Evolutionary conservation across 53 echinoderm and acorn worm species (phyloP).

Genomic region (Astropecten irregularis): DNA sequence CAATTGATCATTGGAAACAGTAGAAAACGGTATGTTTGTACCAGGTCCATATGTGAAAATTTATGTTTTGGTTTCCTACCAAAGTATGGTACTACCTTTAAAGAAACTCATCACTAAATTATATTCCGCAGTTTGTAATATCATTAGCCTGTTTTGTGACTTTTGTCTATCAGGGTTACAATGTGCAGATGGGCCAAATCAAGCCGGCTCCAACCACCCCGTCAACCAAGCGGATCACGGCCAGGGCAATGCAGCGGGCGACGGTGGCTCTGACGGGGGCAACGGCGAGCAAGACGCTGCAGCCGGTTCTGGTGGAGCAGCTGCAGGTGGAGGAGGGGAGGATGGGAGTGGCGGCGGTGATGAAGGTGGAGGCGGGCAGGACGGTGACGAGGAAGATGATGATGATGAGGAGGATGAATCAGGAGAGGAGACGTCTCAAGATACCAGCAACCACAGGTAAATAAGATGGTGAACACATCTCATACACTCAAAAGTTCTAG

Average conservation of each 20-base stretch:
- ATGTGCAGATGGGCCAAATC: neutral
- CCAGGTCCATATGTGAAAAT: too few relatives aligned
- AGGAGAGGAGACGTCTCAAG: slow-evolving; percentile 45
- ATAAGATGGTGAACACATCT: neutral
- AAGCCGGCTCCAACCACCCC: too few relatives aligned
- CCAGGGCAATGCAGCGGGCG: neutral
- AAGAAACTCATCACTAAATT: too few relatives aligned
- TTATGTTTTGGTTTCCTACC: too few relatives aligned
- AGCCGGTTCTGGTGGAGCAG: neutral
- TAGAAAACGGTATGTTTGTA: too few relatives aligned
- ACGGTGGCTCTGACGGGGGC: neutral
- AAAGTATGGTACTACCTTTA: too few relatives aligned
- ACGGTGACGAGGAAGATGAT: slow-evolving; percentile 24
- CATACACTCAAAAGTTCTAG: neutral
- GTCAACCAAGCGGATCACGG: slow-evolving; percentile 11
- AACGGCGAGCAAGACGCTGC: slow-evolving; percentile 2
- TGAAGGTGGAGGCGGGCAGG: neutral
- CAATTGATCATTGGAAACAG: too few relatives aligned
- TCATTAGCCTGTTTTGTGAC: too few relatives aligned
- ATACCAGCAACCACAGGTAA: slow-evolving; percentile 27
- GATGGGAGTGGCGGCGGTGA: neutral
- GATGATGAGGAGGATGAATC: slow-evolving; percentile 28
- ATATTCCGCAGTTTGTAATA: too few relatives aligned
- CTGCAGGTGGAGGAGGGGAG: neutral
- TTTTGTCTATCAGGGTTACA: neutral